A percentile compares a stretch with the other conserved stretches of the same genome.
phyloP scores from a whole-genome alignment of 2,797 vertebrate species.

The Pterois miles region DNA sequence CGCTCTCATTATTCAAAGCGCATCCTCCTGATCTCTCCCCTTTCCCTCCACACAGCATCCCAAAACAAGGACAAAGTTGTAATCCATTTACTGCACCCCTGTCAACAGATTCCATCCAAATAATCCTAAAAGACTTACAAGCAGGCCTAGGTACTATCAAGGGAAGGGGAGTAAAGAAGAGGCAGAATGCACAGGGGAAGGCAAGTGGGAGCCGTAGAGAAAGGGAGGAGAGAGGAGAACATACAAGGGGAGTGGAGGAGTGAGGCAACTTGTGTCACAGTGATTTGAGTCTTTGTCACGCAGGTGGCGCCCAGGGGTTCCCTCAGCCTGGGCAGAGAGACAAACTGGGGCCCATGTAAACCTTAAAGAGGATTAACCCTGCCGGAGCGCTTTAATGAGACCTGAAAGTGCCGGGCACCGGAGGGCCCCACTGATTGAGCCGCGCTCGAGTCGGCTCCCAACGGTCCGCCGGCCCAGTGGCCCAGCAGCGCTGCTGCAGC shows the following conservation, averaged over 20 bases:
- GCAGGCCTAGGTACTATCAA: conserved; percentile 72
- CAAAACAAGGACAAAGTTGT: conserved; percentile 84
- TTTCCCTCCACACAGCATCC: conserved; percentile 65
- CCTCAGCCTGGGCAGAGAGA: conserved; percentile 82
- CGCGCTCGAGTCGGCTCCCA: conserved; percentile 72
- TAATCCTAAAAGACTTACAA: conserved; percentile 81
- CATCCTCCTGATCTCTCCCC: conserved; percentile 70
- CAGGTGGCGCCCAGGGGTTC: conserved; percentile 85
- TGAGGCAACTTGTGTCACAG: conserved; percentile 71
- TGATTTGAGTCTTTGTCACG: conserved; percentile 80
- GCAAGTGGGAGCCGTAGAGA: conserved; percentile 16
- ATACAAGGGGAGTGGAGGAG: conserved; percentile 42
- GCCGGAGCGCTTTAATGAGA: conserved; percentile 92
- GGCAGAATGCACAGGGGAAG: conserved; percentile 60
- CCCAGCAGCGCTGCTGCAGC: conserved; percentile 62
- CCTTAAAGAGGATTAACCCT: conserved; percentile 96
- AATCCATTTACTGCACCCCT: conserved; percentile 83
- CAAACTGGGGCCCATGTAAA: conserved; percentile 89
- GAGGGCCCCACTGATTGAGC: conserved; percentile 79
- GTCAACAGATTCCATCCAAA: conserved; percentile 83
- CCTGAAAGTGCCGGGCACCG: conserved; percentile 86
- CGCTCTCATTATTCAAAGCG: conserved; percentile 69
- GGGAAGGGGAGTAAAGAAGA: conserved; percentile 59
- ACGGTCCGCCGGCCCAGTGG: conserved; percentile 66
- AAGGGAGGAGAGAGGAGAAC: conserved; percentile 37